These are phyloP conservation scores for Lycaon pictus DNA, from an alignment of 2,113 vertebrate species.

Conservation along the genomic window DNA sequence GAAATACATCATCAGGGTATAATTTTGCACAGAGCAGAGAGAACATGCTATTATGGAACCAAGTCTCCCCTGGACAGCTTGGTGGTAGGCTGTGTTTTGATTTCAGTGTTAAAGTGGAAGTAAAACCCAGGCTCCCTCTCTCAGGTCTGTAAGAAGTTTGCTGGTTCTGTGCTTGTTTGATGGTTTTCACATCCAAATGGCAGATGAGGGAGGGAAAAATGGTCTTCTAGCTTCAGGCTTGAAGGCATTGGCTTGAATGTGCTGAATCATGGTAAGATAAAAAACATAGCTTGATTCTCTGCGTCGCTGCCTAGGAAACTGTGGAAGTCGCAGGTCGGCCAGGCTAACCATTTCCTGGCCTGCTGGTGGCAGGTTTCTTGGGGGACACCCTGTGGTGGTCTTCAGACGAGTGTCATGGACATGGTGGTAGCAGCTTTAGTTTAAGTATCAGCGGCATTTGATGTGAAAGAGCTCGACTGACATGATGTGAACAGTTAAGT, in stretches of 20 bases:
- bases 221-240: background rate
- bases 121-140: background rate
- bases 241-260: background rate
- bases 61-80: background rate
- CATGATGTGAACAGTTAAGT: background rate
- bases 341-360: background rate
- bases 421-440: background rate
- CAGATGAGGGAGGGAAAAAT: background rate
- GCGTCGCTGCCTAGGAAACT: background rate
- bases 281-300: background rate
- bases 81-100: conserved; percentile 31
- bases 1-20: conserved; percentile 73
- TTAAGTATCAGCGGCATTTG: background rate
- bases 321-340: background rate
- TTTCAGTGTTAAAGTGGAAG: conserved; percentile 47
- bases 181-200: background rate
- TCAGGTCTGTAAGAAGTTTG: background rate
- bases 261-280: conserved; percentile 43
- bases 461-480: background rate
- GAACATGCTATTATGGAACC: conserved; percentile 66
- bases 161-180: background rate
- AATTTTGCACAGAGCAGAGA: conserved; percentile 61
- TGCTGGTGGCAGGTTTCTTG: background rate
- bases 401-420: background rate
- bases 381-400: background rate